Percentiles rank a stretch among this genome's conserved stretches.
These are phyloP conservation scores for Thalassophryne amazonica DNA, from an alignment of 2,797 vertebrate genomes.

Conservation along the genomic window DNA sequence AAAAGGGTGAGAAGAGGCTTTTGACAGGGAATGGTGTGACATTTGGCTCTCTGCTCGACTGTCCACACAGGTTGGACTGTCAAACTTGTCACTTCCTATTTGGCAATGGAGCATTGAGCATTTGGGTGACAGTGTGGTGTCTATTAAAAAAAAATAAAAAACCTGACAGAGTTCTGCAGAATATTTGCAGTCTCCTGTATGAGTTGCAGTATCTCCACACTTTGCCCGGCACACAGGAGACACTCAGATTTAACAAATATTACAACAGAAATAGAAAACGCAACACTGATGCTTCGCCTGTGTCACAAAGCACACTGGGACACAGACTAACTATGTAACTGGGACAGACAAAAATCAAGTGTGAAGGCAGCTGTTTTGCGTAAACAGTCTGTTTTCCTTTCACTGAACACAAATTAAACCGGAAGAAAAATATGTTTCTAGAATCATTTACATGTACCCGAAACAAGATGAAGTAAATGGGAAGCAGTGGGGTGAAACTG, in stretches of 20 bases:
- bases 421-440: slow-evolving; percentile 27
- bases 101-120: slow-evolving; percentile 56
- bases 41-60: slow-evolving; percentile 64
- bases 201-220: slow-evolving; percentile 12
- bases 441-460: slow-evolving; percentile 39
- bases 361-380: slow-evolving; percentile 51
- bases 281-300: slow-evolving; percentile 37
- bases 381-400: slow-evolving; percentile 62
- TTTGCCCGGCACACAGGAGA: slow-evolving; percentile 37
- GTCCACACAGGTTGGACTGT: slow-evolving; percentile 63
- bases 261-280: slow-evolving; percentile 50
- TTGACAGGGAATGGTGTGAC: slow-evolving; percentile 69
- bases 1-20: slow-evolving; percentile 60
- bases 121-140: slow-evolving; percentile 70
- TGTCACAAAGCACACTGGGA: slow-evolving; percentile 46
- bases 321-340: slow-evolving; percentile 51
- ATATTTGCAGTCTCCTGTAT: slow-evolving; percentile 37
- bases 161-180: slow-evolving; percentile 55
- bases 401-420: slow-evolving; percentile 34
- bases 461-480: slow-evolving; percentile 22
- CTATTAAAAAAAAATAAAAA: slow-evolving; percentile 77
- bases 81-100: slow-evolving; percentile 76
- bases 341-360: slow-evolving; percentile 47
- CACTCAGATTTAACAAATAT: slow-evolving; percentile 31
- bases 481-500: slow-evolving; percentile 17